Percentiles rank a stretch among this genome's conserved stretches.
These are phyloP conservation scores for Lysandra bellargus DNA, from an alignment of 2,888 invertebrate genomes.

Conservation along the genomic window DNA sequence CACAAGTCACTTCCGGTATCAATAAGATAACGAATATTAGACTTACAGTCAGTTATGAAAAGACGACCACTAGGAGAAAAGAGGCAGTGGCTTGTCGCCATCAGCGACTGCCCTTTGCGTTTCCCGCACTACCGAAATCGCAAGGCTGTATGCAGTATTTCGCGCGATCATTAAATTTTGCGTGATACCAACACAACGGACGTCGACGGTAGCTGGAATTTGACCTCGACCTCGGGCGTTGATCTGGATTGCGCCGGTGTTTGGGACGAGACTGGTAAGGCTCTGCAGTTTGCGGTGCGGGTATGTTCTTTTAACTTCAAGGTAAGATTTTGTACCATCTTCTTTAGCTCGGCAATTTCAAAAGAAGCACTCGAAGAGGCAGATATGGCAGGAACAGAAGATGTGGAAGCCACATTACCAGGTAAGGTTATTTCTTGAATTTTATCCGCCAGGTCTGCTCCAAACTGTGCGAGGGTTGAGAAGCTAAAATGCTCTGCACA, in stretches of 20 bases:
- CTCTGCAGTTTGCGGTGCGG: not conserved
- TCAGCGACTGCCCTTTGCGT: conserved; percentile 43
- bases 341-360: conserved; percentile 29
- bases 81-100: conserved; percentile 43
- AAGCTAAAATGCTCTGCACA: no score
- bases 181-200: conserved; percentile 42
- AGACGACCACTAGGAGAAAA: conserved; percentile 36
- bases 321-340: conserved; percentile 8
- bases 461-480: no score
- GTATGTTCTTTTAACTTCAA: conserved; percentile 9
- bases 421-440: no score
- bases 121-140: conserved; percentile 36
- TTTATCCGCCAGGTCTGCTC: no score
- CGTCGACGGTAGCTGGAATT: conserved; percentile 27
- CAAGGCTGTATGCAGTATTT: conserved; percentile 34
- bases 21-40: conserved; percentile 25
- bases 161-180: conserved; percentile 29
- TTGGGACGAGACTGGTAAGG: not conserved
- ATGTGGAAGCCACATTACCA: no score
- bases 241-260: not conserved
- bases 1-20: conserved; percentile 12
- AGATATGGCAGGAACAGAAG: no score
- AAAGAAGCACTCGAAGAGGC: no score
- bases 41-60: conserved; percentile 41
- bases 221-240: conserved; percentile 30